Evolutionary conservation across 2,888 invertebrate species (phyloP), one percentile per base, ranked within the genome.

Genomic region (Diachrysia chrysitis): DNA sequence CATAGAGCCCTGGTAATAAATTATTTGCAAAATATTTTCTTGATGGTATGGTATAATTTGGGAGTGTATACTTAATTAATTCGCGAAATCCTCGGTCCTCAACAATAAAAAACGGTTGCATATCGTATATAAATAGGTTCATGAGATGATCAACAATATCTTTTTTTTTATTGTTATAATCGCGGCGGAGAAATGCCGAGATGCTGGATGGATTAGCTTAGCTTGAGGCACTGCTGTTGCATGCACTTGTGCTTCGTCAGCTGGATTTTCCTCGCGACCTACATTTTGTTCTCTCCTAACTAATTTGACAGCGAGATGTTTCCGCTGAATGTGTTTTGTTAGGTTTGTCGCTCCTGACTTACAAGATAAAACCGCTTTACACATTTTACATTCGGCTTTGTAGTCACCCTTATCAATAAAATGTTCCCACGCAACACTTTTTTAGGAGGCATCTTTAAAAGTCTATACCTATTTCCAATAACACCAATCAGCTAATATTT

Each of bases 1-100:
- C 63, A 58, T 71, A 71, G 1, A 58, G 56, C 42, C 62, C 46
- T 14, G 74, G 79, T n/a, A 76, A 61, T 60, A 80, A 64, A 68
- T 74, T 78, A 57, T 76, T 78, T 2, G 76, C 67, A 51, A 77
- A 79, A 69, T 76, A 77, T 54, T 76, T 79, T 58, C 79, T 61
- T 19, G 69, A 51, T 53, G 74, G 79, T 42, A 76, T 63, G 5
- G 14, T 58, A 58, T 79, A 77, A 65, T 73, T 68, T 6, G 72
- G 76, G 53, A 77, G 77, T 14, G 78, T 74, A 63, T 61, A 71
- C 25, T 63, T 46, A 19, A 74, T 60, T 7, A 76, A 58, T 48
- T 73, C 58, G 9, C 73, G 63, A 71, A 79, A 76, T 25, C 70
- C 73, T 29, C 58, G 32, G 37, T 79, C 74, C 61, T 73, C 71